These are phyloP conservation scores for Noctua janthina DNA, from an alignment of 2,888 invertebrate genomes.

Conservation along the genomic window DNA sequence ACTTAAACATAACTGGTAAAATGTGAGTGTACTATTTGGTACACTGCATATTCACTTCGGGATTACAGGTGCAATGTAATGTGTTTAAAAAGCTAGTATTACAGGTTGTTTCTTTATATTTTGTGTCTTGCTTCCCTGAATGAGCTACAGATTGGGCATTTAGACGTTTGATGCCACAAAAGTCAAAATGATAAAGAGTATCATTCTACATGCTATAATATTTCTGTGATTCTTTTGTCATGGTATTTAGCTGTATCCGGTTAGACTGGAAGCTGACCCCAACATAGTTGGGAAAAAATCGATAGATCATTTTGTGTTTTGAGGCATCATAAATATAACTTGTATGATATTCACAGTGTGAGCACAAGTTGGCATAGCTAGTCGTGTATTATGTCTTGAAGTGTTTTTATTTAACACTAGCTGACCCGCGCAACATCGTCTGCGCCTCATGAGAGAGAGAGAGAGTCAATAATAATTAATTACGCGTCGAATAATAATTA, in stretches of 20 bases:
- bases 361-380: conserved; percentile 60
- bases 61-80: background rate
- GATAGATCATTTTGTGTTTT: conserved; percentile 41
- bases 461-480: no score
- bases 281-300: background rate
- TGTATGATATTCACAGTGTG: conserved; percentile 54
- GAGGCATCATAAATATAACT: conserved; percentile 29
- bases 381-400: background rate
- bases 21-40: no score
- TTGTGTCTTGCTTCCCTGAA: conserved; percentile 16
- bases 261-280: background rate
- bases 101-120: background rate
- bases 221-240: background rate
- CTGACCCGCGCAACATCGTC: no score
- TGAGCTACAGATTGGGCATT: background rate
- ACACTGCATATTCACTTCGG: no score
- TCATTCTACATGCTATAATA: background rate
- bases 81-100: background rate
- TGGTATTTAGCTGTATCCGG: background rate
- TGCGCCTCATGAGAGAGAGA: no score
- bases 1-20: no score
- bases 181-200: conserved; percentile 13
- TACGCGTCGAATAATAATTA: no score
- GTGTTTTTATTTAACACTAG: background rate
- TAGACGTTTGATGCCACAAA: background rate